Evolutionary conservation across 2,113 vertebrate species (phyloP), one percentile per base, ranked within the genome.

Genomic region (Mesitornis unicolor): DNA sequence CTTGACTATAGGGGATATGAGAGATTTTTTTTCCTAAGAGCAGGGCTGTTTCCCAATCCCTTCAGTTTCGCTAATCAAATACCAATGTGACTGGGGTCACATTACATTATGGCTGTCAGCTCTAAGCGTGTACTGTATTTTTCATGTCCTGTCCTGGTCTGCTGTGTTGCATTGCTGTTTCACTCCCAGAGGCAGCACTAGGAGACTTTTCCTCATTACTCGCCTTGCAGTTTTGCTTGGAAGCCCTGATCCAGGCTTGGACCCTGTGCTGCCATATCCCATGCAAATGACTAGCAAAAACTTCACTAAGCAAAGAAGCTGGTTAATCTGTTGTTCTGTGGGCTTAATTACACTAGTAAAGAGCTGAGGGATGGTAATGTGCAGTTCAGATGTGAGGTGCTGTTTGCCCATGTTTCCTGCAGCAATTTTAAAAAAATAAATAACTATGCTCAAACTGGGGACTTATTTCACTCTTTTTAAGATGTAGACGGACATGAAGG

Each of bases 51-150:
- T 85, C 87, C 78, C 78, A 87, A 16, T 94, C 69, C 86, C 79
- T 68, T 48, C 1, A 3, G 20, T 10, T 93, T 97, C 7, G 12
- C 87, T 95, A 96, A 96, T 95, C 94, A 93, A 94, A 96, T 96
- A 87, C 84, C 94, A 94, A 1, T 61, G 65, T 87, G 94, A 63
- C 92, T 96, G 78, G 92, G 93, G 94, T 95, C 95, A 96, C 74
- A 40, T 97, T 95, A 91, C 84, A 45, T 91, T 76, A 42, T 79
- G 83, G 87, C 89, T 96, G 94, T 94, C 93, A 95, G 91, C 59
- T 79, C 54, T 69, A 67, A 87, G 81, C 13, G 10, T 78, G 59
- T 57, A 57, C 81, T 83, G 54, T 90, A 89, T 95, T 94, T 95
- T 96, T 97, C 91, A 95, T 53, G 82, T 65, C 45, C 76, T 68